These are phyloP conservation scores for Trichogramma pretiosum DNA, from an alignment of 1,140 invertebrate genomes.

Conservation along the genomic window DNA sequence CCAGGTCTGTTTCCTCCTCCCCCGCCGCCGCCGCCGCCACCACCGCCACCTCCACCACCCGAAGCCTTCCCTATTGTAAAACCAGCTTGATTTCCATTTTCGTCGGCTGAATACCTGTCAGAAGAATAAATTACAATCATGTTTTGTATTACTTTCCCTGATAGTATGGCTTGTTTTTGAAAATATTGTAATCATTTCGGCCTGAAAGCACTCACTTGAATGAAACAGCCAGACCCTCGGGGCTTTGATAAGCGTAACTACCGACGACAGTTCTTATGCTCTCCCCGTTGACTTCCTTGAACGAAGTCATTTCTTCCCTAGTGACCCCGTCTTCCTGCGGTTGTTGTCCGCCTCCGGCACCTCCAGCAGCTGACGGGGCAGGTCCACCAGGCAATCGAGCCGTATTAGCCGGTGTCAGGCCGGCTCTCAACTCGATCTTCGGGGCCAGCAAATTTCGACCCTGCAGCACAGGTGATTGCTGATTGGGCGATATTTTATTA, in stretches of 20 bases:
- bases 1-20: slow-evolving; percentile 11
- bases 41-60: slow-evolving; percentile 10
- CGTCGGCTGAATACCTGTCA: slow-evolving; percentile 42
- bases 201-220: slow-evolving; percentile 35
- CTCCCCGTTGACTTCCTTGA: slow-evolving; percentile 35
- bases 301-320: slow-evolving; percentile 29
- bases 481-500: too few relatives aligned
- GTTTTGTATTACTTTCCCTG: too few relatives aligned
- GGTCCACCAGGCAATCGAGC: slow-evolving; percentile 17
- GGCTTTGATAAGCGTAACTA: slow-evolving; percentile 36
- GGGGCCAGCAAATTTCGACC: too few relatives aligned
- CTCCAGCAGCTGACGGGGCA: slow-evolving; percentile 3
- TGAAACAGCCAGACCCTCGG: slow-evolving; percentile 38
- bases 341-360: slow-evolving; percentile 21
- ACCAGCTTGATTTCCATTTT: slow-evolving; percentile 40
- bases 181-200: too few relatives aligned
- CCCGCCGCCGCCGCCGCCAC: slow-evolving; percentile 5
- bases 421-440: too few relatives aligned
- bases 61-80: slow-evolving; percentile 34
- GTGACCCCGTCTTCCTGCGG: slow-evolving; percentile 25
- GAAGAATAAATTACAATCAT: too few relatives aligned
- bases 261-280: slow-evolving; percentile 35
- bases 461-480: too few relatives aligned
- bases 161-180: too few relatives aligned
- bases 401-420: slow-evolving; percentile 20